phyloP scores from a whole-genome alignment of 2,113 vertebrate genomes.

The Nansenia antarctica region DNA sequence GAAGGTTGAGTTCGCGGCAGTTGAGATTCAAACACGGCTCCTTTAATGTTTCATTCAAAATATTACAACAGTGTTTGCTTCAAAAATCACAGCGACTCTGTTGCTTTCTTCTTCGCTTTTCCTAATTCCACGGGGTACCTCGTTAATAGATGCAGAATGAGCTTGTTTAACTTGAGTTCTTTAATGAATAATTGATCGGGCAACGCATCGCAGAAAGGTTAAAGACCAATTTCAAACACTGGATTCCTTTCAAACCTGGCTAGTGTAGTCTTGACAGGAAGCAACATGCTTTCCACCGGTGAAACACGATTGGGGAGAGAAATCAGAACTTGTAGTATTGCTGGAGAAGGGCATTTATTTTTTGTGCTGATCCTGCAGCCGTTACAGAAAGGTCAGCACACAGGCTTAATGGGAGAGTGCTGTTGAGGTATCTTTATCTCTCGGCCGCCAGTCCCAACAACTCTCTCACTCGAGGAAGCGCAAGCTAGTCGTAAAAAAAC shows the following conservation, averaged over 20 bases:
- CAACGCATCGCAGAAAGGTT: conserved; percentile 25
- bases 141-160: conserved; percentile 36
- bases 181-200: conserved; percentile 38
- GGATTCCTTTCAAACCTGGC: conserved; percentile 16
- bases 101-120: conserved; percentile 10
- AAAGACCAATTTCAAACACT: conserved; percentile 36
- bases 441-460: conserved; percentile 23
- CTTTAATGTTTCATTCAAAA: conserved; percentile 26
- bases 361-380: conserved; percentile 53
- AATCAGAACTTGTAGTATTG: conserved; percentile 13
- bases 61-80: not conserved
- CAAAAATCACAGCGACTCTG: not conserved
- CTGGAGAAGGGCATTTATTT: conserved; percentile 43
- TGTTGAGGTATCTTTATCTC: conserved; percentile 34
- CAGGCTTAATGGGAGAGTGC: conserved; percentile 25
- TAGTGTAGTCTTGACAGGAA: conserved; percentile 12
- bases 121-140: conserved; percentile 17
- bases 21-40: conserved; percentile 18
- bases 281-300: conserved; percentile 5
- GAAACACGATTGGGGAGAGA: conserved; percentile 10
- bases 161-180: conserved; percentile 15
- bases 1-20: no score
- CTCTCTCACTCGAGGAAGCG: conserved; percentile 31
- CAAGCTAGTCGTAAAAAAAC: not conserved
- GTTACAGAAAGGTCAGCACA: conserved; percentile 42